Percentiles rank a stretch among this genome's conserved stretches.
These are phyloP conservation scores for Spilosoma lubricipeda DNA, from an alignment of 2,888 invertebrate species.

Conservation along the genomic window DNA sequence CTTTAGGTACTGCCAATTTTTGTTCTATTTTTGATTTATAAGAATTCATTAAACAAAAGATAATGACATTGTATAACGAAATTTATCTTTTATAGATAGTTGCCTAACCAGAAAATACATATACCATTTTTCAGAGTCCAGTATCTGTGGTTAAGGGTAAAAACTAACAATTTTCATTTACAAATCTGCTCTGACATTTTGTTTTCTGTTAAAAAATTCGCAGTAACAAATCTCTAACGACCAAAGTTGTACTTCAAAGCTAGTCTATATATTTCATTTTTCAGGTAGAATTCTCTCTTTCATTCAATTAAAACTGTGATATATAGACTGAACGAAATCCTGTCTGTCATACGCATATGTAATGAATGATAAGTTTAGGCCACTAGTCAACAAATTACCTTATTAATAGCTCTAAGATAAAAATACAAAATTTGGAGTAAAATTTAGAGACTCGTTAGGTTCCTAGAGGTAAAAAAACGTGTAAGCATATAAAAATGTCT, in stretches of 20 bases:
- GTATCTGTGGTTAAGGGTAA: not conserved
- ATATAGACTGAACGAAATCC: constrained; percentile 14
- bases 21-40: too few relatives aligned
- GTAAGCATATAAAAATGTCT: too few relatives aligned
- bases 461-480: too few relatives aligned
- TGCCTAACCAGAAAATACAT: too few relatives aligned
- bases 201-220: not conserved
- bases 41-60: too few relatives aligned
- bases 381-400: not conserved
- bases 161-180: not conserved
- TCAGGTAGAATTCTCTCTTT: not conserved
- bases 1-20: too few relatives aligned
- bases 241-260: not conserved
- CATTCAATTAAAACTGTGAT: constrained; percentile 23
- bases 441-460: too few relatives aligned
- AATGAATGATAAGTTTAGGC: constrained; percentile 22
- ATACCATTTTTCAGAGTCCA: too few relatives aligned
- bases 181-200: not conserved
- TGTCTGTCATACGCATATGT: constrained; percentile 24
- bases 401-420: not conserved
- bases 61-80: too few relatives aligned
- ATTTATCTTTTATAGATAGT: too few relatives aligned
- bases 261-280: too few relatives aligned
- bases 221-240: constrained; percentile 5
- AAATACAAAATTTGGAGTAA: not conserved